These are phyloP conservation scores for Bombus affinis DNA, from an alignment of 1,140 invertebrate species.

Conservation along the genomic window DNA sequence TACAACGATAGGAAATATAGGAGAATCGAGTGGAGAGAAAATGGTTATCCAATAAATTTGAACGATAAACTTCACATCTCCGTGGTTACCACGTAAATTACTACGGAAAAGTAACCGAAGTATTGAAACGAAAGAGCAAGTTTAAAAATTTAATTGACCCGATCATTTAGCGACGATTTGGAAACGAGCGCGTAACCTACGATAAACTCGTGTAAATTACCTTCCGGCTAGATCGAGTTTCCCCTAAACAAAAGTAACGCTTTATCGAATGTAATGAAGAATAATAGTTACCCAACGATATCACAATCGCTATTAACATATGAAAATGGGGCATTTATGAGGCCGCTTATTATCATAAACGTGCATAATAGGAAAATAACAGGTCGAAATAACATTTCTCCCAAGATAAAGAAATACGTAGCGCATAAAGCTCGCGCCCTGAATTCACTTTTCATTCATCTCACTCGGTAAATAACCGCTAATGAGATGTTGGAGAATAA, in stretches of 20 bases:
- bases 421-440: background rate
- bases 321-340: background rate
- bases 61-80: conserved; percentile 47
- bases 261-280: conserved; percentile 4
- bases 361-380: conserved; percentile 19
- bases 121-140: background rate
- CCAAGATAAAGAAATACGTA: background rate
- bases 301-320: conserved; percentile 3
- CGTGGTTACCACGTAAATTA: background rate
- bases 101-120: background rate
- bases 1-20: conserved; percentile 50
- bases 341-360: background rate
- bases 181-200: background rate
- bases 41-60: conserved; percentile 54
- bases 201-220: background rate
- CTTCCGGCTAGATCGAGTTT: background rate
- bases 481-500: conserved; percentile 15
- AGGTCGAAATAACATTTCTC: conserved; percentile 2
- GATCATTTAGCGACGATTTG: background rate
- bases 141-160: background rate
- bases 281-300: background rate
- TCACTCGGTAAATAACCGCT: conserved; percentile 22
- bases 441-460: background rate
- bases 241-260: background rate
- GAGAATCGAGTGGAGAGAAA: conserved; percentile 22